phyloP scores from a whole-genome alignment of 2,888 invertebrate species.

The Cecidostiba fungosa region DNA sequence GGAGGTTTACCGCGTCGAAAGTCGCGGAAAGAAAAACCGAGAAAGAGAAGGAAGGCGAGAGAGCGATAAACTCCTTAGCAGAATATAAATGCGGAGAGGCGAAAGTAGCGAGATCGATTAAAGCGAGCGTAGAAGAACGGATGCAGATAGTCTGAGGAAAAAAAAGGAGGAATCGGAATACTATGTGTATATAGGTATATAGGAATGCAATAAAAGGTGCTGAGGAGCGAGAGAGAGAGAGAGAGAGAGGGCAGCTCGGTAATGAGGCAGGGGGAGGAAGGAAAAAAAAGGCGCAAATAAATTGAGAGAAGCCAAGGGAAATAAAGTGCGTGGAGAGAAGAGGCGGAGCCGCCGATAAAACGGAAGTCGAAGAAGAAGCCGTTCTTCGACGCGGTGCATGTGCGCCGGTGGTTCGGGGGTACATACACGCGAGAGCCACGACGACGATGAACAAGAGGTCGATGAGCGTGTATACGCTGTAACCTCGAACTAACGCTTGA shows the following conservation, averaged over 20 bases:
- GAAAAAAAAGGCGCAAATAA: slow-evolving; percentile 39
- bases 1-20: background rate
- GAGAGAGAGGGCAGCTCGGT: slow-evolving; percentile 14
- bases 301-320: slow-evolving; percentile 46
- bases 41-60: background rate
- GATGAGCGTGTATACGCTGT: background rate
- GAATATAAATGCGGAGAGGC: slow-evolving; percentile 49
- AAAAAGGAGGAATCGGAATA: background rate
- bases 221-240: background rate
- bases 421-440: slow-evolving; percentile 1
- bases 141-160: slow-evolving; percentile 28
- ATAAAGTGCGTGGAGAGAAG: slow-evolving; percentile 57
- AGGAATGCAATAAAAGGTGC: slow-evolving; percentile 55
- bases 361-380: slow-evolving; percentile 48
- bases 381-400: background rate
- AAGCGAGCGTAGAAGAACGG: slow-evolving; percentile 26
- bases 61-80: slow-evolving; percentile 53
- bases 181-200: slow-evolving; percentile 24
- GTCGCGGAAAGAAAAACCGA: slow-evolving; percentile 10
- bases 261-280: slow-evolving; percentile 25
- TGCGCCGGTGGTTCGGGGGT: background rate
- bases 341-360: slow-evolving; percentile 52
- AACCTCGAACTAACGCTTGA: too few relatives aligned
- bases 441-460: background rate
- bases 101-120: slow-evolving; percentile 56